Evolutionary conservation across 1,140 invertebrate species (phyloP).

Genomic region (Drosophila carrolli): DNA sequence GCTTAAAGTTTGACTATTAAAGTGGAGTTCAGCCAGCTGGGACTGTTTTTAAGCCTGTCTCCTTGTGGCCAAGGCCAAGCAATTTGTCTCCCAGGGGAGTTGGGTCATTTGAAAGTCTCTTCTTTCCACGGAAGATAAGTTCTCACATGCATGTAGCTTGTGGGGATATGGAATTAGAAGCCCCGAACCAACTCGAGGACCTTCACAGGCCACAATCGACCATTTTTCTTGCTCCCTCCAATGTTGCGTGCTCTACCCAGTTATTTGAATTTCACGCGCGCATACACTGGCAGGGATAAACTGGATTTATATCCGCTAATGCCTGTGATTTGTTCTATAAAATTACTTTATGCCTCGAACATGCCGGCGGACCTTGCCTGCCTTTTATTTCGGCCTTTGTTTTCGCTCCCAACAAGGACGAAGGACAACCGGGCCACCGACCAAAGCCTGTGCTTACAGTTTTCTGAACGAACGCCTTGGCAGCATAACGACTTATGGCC

Average conservation of each 20-base stretch:
- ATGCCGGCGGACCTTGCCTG: conserved; percentile 51
- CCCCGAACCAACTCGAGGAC: conserved; percentile 48
- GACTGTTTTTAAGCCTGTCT: conserved; percentile 3
- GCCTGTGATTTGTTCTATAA: conserved; percentile 83
- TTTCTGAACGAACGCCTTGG: conserved; percentile 48
- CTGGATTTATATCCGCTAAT: conserved; percentile 81
- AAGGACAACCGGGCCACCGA: conserved; percentile 10
- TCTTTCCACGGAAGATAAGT: conserved; percentile 9
- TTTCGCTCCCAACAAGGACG: conserved; percentile 21
- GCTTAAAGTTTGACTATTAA: conserved; percentile 16
- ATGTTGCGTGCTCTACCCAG: conserved; percentile 46
- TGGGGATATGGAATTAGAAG: conserved; percentile 51
- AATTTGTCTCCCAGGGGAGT: conserved; percentile 27
- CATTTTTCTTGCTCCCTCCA: conserved; percentile 61
- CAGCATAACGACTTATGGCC: conserved; percentile 68
- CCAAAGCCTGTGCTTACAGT: conserved; percentile 55
- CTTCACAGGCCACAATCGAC: conserved; percentile 46
- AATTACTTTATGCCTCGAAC: conserved; percentile 80
- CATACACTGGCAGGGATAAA: conserved; percentile 80
- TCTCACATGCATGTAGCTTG: conserved; percentile 9
- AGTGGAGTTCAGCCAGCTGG: conserved; percentile 2
- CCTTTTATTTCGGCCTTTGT: conserved; percentile 36
- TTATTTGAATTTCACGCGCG: conserved; percentile 82
- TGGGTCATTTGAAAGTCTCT: conserved; percentile 13
- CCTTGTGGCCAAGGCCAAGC: conserved; percentile 2